Base-by-base conservation (phyloP, 1,140 invertebrate species). In the Fopius arisanus region DNA sequence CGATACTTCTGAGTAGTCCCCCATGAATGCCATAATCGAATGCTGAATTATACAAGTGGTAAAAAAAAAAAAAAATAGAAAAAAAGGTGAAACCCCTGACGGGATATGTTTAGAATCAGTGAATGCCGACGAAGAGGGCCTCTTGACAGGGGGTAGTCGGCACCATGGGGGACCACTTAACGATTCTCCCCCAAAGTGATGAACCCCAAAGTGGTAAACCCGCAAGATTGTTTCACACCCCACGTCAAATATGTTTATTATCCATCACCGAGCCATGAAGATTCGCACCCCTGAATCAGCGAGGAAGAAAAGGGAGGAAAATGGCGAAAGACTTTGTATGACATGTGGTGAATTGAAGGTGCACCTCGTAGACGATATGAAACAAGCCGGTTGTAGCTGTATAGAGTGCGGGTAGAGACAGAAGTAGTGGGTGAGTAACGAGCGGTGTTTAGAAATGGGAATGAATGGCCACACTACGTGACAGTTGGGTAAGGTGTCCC, bases 81-180 rank as follows among this genome's bases (percentile, higher is more conserved):
- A 62, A 40, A 63, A 62, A 26, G 21, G 63, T 59, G n/a, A 54
- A 59, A 67, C 31, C 43, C 68, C 73, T 14, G 48, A n/a, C 63
- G 59, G 59, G 40, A 67, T 40, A 75, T 37, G 33, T 66, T 75
- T 29, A 51, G 41, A 31, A 69, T 19, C 59, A 62, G 41, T 41
- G 31, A 37, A 41, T 69, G 66, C 26, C 23, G 54, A 28, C 19
- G 29, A 48, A 48, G 67, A 63, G 63, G 66, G 70, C 48, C 71
- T 73, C 71, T 76, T 72, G 71, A 69, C 70, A 73, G 75, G 75
- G 75, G 75, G 75, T 76, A 73, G 71, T 31, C 75, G 51, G 31
- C 75, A 48, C 75, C 69, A 72, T 72, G 67, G 75, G 75, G 75
- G 69, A 76, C 75, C 75, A 76, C 75, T 76, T 76, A 76, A 69